Base-by-base conservation (phyloP, 2,797 vertebrate genomes). In the Cuculus canorus region DNA sequence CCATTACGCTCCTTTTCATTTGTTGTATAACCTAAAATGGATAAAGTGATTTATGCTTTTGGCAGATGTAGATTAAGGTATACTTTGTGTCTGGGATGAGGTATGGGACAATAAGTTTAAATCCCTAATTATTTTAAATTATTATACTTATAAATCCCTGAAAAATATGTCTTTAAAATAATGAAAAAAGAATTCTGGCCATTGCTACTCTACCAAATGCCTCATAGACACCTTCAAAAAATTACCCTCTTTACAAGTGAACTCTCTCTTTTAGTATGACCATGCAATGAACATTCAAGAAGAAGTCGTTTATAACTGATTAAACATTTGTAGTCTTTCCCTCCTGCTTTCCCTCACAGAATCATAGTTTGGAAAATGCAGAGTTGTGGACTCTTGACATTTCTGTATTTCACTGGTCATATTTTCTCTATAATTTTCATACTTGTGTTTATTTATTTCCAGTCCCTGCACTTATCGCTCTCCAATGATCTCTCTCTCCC, bases 11-110 rank as follows among this genome's bases (percentile, higher is more conserved):
- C 52, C 61, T 93, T 96, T 96, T 93, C 73, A 90, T 96, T 92
- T 93, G 83, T 92, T 94, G 76, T 94, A 84, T 89, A 91, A 86
- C 57, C 50, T 83, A 69, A 96, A 95, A 86, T 87, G 90, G 84
- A 83, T 94, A 84, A 96, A 82, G 66, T 80, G 82, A 95, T 94
- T 88, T 93, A 59, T 70, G 61, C 78, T 90, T 94, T 93, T 70
- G 59, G 37, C 0, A 0, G 30, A 52, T 86, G 72, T 78, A 71
- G 79, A 86, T 93, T 84, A 83, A 88, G 70, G 72, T 77, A 79
- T 86, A 76, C 54, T 95, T 96, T 94, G n/a, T 90, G 45, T 96
- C 77, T 92, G 81, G 72, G 77, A 91, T 92, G 75, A 81, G 50
- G 68, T 91, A 56, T 39, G 45, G 91, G 77, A 92, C 84, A 94